A percentile compares a stretch with the other conserved stretches of the same genome.
phyloP scores from a whole-genome alignment of 2,888 invertebrate species.

The Trachelus stipa region DNA sequence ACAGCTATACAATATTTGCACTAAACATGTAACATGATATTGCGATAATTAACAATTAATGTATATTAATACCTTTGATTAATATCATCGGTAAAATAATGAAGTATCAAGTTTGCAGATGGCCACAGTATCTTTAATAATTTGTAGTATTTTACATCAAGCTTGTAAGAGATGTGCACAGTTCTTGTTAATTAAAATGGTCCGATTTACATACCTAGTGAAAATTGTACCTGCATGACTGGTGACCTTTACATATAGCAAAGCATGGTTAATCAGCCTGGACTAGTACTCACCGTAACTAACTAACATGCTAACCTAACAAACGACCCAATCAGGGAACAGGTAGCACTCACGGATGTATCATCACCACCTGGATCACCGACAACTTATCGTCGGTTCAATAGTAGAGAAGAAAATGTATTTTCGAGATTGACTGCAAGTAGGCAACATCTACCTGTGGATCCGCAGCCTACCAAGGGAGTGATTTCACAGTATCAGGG shows the following conservation, averaged over 20 bases:
- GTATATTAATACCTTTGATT: neutral
- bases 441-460: conserved; percentile 66
- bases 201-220: conserved; percentile 14
- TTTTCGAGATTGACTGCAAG: conserved; percentile 79
- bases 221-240: conserved; percentile 20
- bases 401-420: conserved; percentile 77
- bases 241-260: conserved; percentile 12
- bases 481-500: conserved; percentile 72
- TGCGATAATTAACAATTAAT: neutral
- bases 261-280: conserved; percentile 24
- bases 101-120: neutral
- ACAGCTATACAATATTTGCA: neutral
- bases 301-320: conserved; percentile 62
- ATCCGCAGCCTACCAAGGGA: conserved; percentile 67
- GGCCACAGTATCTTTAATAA: neutral
- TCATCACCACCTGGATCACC: conserved; percentile 75
- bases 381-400: conserved; percentile 68
- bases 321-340: conserved; percentile 66
- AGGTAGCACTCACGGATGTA: conserved; percentile 70
- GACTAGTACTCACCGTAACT: conserved; percentile 21
- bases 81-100: neutral
- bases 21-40: neutral
- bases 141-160: neutral
- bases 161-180: conserved; percentile 9
- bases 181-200: conserved; percentile 21